A percentile compares a stretch with the other conserved stretches of the same genome.
Conservation (phyloP, 2,888 invertebrate species). For the Synanthedon formicaeformis region DNA sequence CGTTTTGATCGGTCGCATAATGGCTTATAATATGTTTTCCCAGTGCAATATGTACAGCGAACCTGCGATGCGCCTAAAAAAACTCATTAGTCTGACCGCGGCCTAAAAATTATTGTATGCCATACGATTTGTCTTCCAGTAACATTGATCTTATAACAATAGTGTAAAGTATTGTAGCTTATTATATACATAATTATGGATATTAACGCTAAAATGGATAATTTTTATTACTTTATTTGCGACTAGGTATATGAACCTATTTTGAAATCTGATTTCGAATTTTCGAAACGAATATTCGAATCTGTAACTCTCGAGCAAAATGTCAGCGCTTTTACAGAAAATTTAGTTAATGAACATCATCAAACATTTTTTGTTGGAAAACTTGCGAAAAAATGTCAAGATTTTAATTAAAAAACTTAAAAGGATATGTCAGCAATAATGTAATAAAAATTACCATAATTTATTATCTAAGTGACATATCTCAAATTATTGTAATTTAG, state of each 20-base stretch:
- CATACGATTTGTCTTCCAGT: conserved; percentile 72
- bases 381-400: too few relatives aligned
- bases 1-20: too few relatives aligned
- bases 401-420: neutral
- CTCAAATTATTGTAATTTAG: conserved; percentile 69
- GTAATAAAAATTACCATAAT: conserved; percentile 41
- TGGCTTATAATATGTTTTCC: too few relatives aligned
- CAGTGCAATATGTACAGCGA: too few relatives aligned
- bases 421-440: conserved; percentile 10
- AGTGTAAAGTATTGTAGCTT: conserved; percentile 67
- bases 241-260: neutral
- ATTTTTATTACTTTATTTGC: neutral
- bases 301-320: too few relatives aligned
- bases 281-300: too few relatives aligned
- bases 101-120: conserved; percentile 56
- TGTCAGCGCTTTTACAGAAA: too few relatives aligned
- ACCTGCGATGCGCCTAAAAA: too few relatives aligned
- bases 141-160: conserved; percentile 68
- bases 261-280: too few relatives aligned
- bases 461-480: conserved; percentile 63
- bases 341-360: too few relatives aligned
- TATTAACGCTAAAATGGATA: conserved; percentile 9
- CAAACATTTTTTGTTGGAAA: too few relatives aligned
- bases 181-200: conserved; percentile 53
- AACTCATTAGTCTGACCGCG: too few relatives aligned